Base-by-base conservation (phyloP, 1,140 invertebrate species). In the Rhynchophorus ferrugineus region DNA sequence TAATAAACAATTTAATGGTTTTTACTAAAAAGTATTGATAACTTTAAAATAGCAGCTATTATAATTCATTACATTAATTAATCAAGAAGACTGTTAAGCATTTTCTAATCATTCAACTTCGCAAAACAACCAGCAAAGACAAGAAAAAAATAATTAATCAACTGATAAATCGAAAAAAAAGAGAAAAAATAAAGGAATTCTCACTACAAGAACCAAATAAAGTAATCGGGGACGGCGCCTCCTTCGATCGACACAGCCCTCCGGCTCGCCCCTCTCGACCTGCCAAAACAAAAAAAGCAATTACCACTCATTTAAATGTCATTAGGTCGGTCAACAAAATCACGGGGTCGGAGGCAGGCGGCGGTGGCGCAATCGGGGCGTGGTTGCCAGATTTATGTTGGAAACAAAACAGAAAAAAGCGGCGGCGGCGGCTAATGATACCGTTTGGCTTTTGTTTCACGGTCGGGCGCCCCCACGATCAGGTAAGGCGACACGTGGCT, bases 401-500 rank as follows among this genome's bases (percentile, higher is more conserved):
- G 16, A 52, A 52, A 45, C 44, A 50, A 37, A 21, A 21, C 37
- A 34, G 49, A 52, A 52, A 52, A 45, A 33, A 34, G 11, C 19
- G 42, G 42, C 42, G 42, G 11, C 19, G 42, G 42, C 18, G 42
- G 42, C 29, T 52, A 52, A 52, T 52, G 49, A 52, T 21, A 44
- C 49, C 49, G 49, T 52, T 52, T 52, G 42, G 49, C 49, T 44
- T 52, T 52, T 52, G 49, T 52, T 52, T 52, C 42, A 52, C 49
- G 49, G 49, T 44, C 49, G 49, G 43, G 3, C 49, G 42, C 24
- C 48, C 17, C 14, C 20, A 1, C 1, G 16, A 50, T 24, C 6
- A 48, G 37, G 46, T 29, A 29, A 49, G 14, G 46, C 5, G 46
- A 49, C 46, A 49, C 46, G 46, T 49, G 46, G 37, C 46, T 29